Evolutionary conservation across 2,888 invertebrate species (phyloP), one percentile per base, ranked within the genome.

Genomic region (Megamerina dolium): DNA sequence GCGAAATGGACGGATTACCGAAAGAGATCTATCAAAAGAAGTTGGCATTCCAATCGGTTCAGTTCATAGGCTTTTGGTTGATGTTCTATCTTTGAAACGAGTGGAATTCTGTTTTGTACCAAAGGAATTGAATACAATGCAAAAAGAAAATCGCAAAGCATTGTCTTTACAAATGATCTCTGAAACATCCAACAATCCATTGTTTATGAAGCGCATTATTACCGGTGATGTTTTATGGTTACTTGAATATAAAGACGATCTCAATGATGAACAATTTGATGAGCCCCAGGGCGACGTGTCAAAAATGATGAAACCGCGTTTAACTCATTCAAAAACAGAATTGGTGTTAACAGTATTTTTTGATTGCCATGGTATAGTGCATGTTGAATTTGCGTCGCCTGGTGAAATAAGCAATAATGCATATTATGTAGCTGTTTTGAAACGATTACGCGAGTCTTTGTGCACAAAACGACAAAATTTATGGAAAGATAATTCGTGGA

Each of bases 261-360:
- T 10, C 6, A 23, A 23, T 23, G 23, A 23, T 6, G 8, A 23
- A 23, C 10, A 6, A 23, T 13, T 16, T 10, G n/a, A 13, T 14
- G 16, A 16, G 3, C 17, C 16, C 5, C 16, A 27, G 6, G 23
- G 10, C 6, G 10, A 10, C 16, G 8, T 53, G 60, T 60, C 27
- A 21, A 19, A 13, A 16, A 17, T 14, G 30, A 27, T 27, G 18
- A 37, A 30, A 19, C 8, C 29, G 3, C 37, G 31, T 4, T 29
- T 37, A 36, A 37, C n/a, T 26, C 21, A 10, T 23, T 8, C 23
- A 23, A 23, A 23, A 23, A 10, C 30, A 2, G 37, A 38, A 26
- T 30, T 31, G 17, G 10, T 43, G 31, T 12, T 39, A n/a, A 20
- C n/a, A 6, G 20, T 35, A 13, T 35, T 19, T 16, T 35, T 35